Evolutionary conservation across 2,888 invertebrate genomes (phyloP).

Genomic region (Glaucopsyche alexis): DNA sequence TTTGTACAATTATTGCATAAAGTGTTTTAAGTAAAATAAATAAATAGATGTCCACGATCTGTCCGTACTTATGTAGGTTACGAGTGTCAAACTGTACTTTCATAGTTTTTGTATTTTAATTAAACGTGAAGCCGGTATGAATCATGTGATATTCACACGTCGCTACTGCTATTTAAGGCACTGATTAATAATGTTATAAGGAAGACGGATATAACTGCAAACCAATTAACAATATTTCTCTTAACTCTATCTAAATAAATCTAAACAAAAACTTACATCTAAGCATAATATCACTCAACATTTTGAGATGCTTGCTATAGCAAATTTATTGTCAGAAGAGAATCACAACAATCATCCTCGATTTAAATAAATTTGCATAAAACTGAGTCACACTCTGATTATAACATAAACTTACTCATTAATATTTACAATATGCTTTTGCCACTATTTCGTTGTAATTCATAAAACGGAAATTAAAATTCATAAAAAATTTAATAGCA

Average conservation of each 20-base stretch:
- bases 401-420: conserved; percentile 1
- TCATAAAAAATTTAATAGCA: background rate
- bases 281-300: conserved; percentile 24
- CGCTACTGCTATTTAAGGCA: background rate
- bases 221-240: background rate
- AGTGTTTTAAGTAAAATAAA: too few species aligned
- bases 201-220: background rate
- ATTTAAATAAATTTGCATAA: conserved; percentile 18
- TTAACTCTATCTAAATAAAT: background rate
- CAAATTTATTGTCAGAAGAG: conserved; percentile 21
- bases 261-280: conserved; percentile 22
- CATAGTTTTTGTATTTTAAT: too few species aligned
- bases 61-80: too few species aligned
- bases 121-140: too few species aligned
- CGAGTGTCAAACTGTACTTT: too few species aligned
- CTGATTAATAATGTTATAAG: background rate
- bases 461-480: conserved; percentile 1
- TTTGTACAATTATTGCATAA: too few species aligned
- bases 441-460: conserved; percentile 5
- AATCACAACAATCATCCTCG: conserved; percentile 16
- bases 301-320: conserved; percentile 24
- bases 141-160: too few species aligned
- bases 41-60: too few species aligned
- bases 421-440: conserved; percentile 20
- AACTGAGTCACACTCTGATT: conserved; percentile 10